These are phyloP conservation scores for Ursus arctos DNA, from an alignment of 2,113 vertebrate genomes.

Conservation along the genomic window DNA sequence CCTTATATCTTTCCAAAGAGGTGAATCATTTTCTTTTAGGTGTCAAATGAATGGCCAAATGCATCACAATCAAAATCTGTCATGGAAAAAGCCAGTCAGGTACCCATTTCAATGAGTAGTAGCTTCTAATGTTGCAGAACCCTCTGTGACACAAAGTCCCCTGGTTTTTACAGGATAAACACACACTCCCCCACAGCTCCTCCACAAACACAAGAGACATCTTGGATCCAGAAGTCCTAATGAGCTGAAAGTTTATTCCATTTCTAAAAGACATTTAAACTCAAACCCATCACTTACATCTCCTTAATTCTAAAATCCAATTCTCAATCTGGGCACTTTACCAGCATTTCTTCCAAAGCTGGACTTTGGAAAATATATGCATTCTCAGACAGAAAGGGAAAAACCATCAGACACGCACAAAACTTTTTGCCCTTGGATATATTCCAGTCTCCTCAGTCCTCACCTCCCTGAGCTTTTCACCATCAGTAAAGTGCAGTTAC, in stretches of 20 bases:
- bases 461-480: slow-evolving; percentile 66
- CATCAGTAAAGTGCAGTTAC: slow-evolving; percentile 40
- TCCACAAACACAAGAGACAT: background rate
- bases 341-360: slow-evolving; percentile 45
- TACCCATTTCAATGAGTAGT: background rate
- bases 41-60: slow-evolving; percentile 77
- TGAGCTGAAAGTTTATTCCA: slow-evolving; percentile 25
- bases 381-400: background rate
- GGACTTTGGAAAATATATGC: slow-evolving; percentile 23
- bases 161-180: background rate
- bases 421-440: background rate
- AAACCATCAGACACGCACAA: background rate
- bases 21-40: slow-evolving; percentile 77
- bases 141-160: background rate
- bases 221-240: slow-evolving; percentile 2
- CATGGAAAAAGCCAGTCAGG: slow-evolving; percentile 64
- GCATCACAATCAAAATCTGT: slow-evolving; percentile 67
- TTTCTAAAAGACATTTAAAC: slow-evolving; percentile 40
- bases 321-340: slow-evolving; percentile 33
- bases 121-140: background rate
- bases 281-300: background rate
- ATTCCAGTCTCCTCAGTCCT: background rate
- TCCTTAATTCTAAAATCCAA: slow-evolving; percentile 57
- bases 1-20: slow-evolving; percentile 67
- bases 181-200: background rate